phyloP scores from a whole-genome alignment of 2,888 invertebrate species.

The Eustalomyia histrio region DNA sequence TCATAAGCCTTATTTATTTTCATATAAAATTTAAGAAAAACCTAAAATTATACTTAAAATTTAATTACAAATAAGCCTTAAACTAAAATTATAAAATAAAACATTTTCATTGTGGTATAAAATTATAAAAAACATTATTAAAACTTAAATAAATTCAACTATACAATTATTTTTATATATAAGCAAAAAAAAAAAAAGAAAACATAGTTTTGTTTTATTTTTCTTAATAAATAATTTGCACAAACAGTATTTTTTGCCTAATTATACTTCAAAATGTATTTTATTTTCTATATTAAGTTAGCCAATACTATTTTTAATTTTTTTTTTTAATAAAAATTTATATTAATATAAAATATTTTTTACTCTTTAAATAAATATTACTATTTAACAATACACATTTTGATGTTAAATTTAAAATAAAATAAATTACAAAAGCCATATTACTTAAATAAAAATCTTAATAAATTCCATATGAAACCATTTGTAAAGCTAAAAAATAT shows the following conservation, averaged over 20 bases:
- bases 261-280: constrained; percentile 63
- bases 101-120: constrained; percentile 57
- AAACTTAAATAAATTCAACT: constrained; percentile 19
- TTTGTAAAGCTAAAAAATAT: constrained; percentile 55
- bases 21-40: constrained; percentile 49
- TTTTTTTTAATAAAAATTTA: constrained; percentile 25
- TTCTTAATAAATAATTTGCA: constrained; percentile 59
- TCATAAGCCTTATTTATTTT: constrained; percentile 62
- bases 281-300: constrained; percentile 29
- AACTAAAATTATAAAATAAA: constrained; percentile 23
- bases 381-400: constrained; percentile 29
- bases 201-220: constrained; percentile 21
- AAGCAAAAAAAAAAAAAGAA: constrained; percentile 22
- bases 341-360: constrained; percentile 21
- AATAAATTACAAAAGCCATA: constrained; percentile 58
- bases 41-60: constrained; percentile 22
- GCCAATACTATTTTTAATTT: constrained; percentile 46
- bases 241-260: constrained; percentile 76
- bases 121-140: constrained; percentile 23
- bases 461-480: constrained; percentile 49
- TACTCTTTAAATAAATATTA: constrained; percentile 26
- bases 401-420: constrained; percentile 30
- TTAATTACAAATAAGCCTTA: constrained; percentile 24
- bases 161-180: constrained; percentile 11
- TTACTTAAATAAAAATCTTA: constrained; percentile 54